Base-by-base conservation (phyloP, 2,888 invertebrate genomes). In the Microplitis deprimator region DNA sequence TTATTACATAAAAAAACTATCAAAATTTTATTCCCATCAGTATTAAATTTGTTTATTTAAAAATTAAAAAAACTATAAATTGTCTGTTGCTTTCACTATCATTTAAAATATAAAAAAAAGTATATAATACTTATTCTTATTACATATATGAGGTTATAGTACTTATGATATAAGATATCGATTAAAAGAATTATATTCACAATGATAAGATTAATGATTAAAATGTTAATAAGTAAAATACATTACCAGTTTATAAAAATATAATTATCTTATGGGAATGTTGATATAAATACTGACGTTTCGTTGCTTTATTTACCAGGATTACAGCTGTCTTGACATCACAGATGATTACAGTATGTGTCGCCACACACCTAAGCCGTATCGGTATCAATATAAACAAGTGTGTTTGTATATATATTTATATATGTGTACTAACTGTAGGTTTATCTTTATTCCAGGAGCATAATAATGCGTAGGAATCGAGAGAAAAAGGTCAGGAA, bases 291-390 rank as follows among this genome's bases (percentile, higher is more conserved):
- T 6, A 65, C 20, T 29, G 38, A 13, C 38, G 65, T 29, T 65
- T 5, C 2, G 29, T 65, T 20, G 20, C 1, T 29, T 65, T 65
- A 29, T 65, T 65, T 65, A 10, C 10, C 13, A 65, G 29, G 20
- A 29, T 65, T 16, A 65, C 20, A 20, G 38, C 65, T 29, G 65
- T 38, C 6, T 65, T 65, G 38, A 65, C 65, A 65, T 65, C 29
- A 65, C 65, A 65, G 65, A 65, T 65, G 29, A 65, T 65, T 65
- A 10, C 29, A 65, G 13, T 29, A 8, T 62, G 65, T 65, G 65
- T 65, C 65, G 65, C 38, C 38, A 65, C 65, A 29, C 20, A 50
- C 50, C 8, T 50, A 50, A 50, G 13, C 13, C 13, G 50, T 13
- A 50, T 50, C 50, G 6, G 50, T 50, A 13, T 13, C 50, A 50